Base-by-base conservation (phyloP, 1,140 invertebrate species). In the Stegodyphus dumicola region DNA sequence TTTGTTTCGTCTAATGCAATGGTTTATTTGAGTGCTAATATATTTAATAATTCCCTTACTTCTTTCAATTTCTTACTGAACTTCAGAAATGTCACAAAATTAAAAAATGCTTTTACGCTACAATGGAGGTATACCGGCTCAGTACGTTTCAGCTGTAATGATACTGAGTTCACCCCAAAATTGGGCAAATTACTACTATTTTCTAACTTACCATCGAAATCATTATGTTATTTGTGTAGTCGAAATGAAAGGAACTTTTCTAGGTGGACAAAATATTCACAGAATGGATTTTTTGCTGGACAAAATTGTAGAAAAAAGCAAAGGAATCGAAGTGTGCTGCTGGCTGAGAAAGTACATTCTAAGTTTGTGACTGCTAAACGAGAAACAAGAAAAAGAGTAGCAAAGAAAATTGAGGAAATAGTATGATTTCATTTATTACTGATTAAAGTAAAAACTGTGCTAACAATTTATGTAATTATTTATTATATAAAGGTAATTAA, bases 401-500 rank as follows among this genome's bases (percentile, higher is more conserved):
- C 66, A 15, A 71, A 83, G 9, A 83, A 74, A 52, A 83, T 75
- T 51, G 51, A 11, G 2, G 79, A 83, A 83, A 83, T 83, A 67
- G 79, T 83, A 83, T 51, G 79, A 52, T 56, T 66, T 33, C 33
- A 33, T 33, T 33, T 33, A 33, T 33, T 33, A 33, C 33, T 33
- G 33, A 33, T 33, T 33, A 33, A 33, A 33, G 3, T 33, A 33
- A 33, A 33, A 33, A 33, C 33, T 33, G 33, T 33, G 33, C 1
- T 33, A 33, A 33, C 33, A 3, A 33, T 33, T 33, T 33, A 33
- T 33, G 33, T 33, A 33, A 33, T 33, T 33, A 33, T 33, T 33
- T 3, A 33, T 33, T 33, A 33, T 33, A 33, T 33, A 33, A 33
- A 33, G n/a, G n/a, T n/a, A n/a, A 1, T 33, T 3, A 33, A 33